phyloP scores from a whole-genome alignment of 2,113 vertebrate species.

The Microcebus murinus region DNA sequence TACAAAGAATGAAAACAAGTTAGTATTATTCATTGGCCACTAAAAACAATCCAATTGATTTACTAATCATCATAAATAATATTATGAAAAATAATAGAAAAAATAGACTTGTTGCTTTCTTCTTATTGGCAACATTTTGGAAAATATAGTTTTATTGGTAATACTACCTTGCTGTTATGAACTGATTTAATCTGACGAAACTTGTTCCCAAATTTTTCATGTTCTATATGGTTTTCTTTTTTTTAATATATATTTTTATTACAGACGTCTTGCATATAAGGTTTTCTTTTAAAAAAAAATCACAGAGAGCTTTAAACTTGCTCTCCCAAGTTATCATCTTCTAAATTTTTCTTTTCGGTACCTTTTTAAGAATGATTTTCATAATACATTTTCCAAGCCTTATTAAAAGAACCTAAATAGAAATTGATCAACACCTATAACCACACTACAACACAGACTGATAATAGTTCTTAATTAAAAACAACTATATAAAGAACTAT shows the following conservation, averaged over 20 bases:
- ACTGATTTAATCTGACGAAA: background rate
- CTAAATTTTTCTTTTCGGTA: background rate
- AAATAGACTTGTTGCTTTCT: background rate
- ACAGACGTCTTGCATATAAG: background rate
- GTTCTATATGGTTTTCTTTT: background rate
- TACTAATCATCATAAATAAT: background rate
- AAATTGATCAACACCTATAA: background rate
- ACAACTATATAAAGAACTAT: background rate
- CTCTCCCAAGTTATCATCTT: background rate
- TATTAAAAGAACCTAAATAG: background rate
- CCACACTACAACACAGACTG: background rate
- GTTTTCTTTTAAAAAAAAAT: background rate
- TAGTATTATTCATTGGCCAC: background rate
- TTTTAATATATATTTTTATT: background rate
- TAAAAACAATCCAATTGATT: background rate
- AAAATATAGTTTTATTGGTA: background rate
- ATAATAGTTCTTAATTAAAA: background rate
- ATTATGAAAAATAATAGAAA: background rate
- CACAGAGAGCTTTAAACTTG: background rate
- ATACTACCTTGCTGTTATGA: background rate
- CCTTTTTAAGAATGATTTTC: background rate
- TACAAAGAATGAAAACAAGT: background rate
- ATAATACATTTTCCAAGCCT: background rate
- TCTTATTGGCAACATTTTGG: background rate
- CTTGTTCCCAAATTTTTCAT: background rate